These are phyloP conservation scores for Xenopus tropicalis DNA, from an alignment of 2,113 vertebrate species.

Conservation along the genomic window DNA sequence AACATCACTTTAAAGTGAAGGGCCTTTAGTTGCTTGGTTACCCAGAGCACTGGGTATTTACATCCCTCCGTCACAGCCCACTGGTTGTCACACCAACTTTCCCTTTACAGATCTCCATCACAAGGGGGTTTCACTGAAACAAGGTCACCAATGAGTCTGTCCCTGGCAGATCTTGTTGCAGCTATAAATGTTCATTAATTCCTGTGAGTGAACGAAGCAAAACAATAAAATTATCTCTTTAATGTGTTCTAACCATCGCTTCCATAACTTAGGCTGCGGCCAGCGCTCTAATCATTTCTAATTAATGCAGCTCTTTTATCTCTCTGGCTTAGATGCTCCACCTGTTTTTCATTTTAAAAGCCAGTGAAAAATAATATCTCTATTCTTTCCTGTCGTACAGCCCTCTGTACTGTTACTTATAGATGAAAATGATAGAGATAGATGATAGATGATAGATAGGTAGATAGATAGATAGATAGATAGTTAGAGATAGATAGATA, in stretches of 20 bases:
- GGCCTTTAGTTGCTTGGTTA: constrained; percentile 17
- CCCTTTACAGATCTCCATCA: constrained; percentile 17
- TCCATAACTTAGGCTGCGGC: constrained; percentile 9
- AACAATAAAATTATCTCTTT: constrained; percentile 12
- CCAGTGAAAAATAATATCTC: not conserved
- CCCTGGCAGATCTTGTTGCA: constrained; percentile 14
- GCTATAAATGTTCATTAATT: constrained; percentile 32
- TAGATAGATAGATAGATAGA: no score
- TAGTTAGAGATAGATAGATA: no score
- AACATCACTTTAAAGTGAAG: constrained; percentile 28
- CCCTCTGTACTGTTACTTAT: not conserved
- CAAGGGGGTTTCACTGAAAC: constrained; percentile 1
- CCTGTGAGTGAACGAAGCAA: not conserved
- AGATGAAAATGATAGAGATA: no score
- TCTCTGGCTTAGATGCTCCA: not conserved
- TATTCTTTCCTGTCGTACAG: not conserved
- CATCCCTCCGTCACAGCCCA: constrained; percentile 2
- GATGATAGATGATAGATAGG: no score
- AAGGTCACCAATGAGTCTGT: constrained; percentile 16
- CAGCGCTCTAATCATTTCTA: not conserved
- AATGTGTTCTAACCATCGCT: constrained; percentile 6
- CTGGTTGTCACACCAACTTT: constrained; percentile 18
- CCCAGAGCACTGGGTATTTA: not conserved
- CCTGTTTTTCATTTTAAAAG: constrained; percentile 5
- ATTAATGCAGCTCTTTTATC: constrained; percentile 6